Conservation (phyloP, 2,113 vertebrate species). For the Xenopus tropicalis region DNA sequence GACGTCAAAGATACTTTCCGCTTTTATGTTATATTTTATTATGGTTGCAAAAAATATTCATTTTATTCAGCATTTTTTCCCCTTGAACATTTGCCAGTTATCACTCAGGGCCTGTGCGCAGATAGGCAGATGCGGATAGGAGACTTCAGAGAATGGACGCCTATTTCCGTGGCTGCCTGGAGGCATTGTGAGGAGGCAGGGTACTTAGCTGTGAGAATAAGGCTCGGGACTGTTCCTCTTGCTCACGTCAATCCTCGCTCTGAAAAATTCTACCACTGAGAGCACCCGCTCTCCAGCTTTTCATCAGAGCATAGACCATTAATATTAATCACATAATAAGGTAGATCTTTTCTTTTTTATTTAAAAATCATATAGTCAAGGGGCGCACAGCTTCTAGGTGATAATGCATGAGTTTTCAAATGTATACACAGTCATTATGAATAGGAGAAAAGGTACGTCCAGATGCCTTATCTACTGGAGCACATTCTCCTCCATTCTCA, state of each 20-base stretch:
- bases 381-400: constrained; percentile 5
- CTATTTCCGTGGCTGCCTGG: constrained; percentile 19
- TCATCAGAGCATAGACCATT: constrained; percentile 11
- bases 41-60: too few species aligned
- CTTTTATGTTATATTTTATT: too few species aligned
- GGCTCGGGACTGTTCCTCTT: constrained; percentile 15
- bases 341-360: constrained; percentile 7
- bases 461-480: too few species aligned
- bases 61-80: too few species aligned
- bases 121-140: constrained; percentile 4
- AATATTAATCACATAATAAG: constrained; percentile 35
- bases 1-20: too few species aligned
- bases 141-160: background rate
- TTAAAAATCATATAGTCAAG: constrained; percentile 32
- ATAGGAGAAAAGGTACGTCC: too few species aligned
- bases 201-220: constrained; percentile 9
- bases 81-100: background rate
- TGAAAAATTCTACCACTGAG: constrained; percentile 1
- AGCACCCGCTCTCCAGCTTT: background rate
- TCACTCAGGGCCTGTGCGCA: background rate
- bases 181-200: constrained; percentile 14
- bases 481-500: too few species aligned
- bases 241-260: constrained; percentile 20
- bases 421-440: too few species aligned
- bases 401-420: too few species aligned